Evolutionary conservation across 2,113 vertebrate species (phyloP).

Genomic region (Macrotis lagotis): DNA sequence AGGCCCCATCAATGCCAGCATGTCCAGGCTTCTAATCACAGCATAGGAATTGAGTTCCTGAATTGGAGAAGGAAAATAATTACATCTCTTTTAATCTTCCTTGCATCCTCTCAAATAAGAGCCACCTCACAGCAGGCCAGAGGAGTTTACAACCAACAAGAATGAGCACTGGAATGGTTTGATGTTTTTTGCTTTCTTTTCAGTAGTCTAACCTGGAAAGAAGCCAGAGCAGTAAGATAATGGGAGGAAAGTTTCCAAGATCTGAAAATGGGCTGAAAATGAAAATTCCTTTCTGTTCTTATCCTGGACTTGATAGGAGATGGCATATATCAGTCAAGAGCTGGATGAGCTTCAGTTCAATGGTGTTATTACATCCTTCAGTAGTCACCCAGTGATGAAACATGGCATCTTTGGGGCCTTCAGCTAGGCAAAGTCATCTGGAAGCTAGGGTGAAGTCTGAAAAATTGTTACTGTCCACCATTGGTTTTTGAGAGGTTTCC

Average conservation of each 20-base stretch:
- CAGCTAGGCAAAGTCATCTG: background rate
- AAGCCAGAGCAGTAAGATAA: background rate
- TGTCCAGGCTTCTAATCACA: constrained; percentile 7
- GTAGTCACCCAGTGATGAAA: background rate
- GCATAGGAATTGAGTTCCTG: constrained; percentile 23
- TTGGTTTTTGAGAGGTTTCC: background rate
- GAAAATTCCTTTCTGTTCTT: background rate
- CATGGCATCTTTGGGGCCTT: background rate
- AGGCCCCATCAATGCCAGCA: background rate
- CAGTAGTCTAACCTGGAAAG: background rate
- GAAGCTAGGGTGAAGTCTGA: background rate
- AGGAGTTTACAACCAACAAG: constrained; percentile 20
- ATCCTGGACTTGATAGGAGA: background rate
- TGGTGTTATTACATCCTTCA: background rate
- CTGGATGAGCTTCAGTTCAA: background rate
- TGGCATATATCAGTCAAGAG: background rate
- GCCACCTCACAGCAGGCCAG: constrained; percentile 43
- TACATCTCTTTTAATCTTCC: constrained; percentile 54
- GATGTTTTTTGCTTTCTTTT: constrained; percentile 23
- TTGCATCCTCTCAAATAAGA: constrained; percentile 50
- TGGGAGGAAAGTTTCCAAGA: background rate
- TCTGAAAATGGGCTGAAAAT: background rate
- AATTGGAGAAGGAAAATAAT: constrained; percentile 35
- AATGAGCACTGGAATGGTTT: constrained; percentile 46
- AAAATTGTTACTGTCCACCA: background rate